Base-by-base conservation (phyloP, 2,888 invertebrate species). In the Morpho deidamia region DNA sequence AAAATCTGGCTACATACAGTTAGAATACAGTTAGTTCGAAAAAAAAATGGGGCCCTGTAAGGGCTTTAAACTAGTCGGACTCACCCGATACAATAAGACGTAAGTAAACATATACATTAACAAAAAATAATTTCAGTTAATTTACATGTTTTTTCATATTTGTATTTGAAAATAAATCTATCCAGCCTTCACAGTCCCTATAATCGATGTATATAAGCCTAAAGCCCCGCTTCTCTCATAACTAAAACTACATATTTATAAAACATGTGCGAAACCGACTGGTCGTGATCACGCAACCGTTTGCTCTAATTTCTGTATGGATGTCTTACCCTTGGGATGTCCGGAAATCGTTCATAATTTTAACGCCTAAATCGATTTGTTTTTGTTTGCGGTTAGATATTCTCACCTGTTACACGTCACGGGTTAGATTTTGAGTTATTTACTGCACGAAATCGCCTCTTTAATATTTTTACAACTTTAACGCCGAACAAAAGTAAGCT, bases 181-280 rank as follows among this genome's bases (percentile, higher is more conserved):
- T 5, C 23, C 23, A 5, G 23, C 4, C 23, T 23, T 23, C 23
- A 5, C 23, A 23, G 23, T 23, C 23, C 23, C 1, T 23, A 23
- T 23, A 23, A 23, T 23, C 23, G 5, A 1, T 23, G 23, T 23
- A 1, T 5, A 5, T 5, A 23, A 23, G 23, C 23, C 23, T 23
- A 23, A 23, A 5, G 23, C 2, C 23, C 43, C 55, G 48, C 53
- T 44, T 32, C 41, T 34, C 39, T 33, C 34, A 39, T 35, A 35
- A 49, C 51, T 11, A 45, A 40, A 48, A 43, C 9, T 42, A 8
- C 10, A 39, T 23, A 32, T 40, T 52, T 53, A 51, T 34, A 39
- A 33, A 56, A 55, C 57, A 57, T 59, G 57, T 52, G 59, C 54
- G 45, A 58, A 59, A 47, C 52, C 50, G 47, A 56, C 32, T 55